Conservation (phyloP, 2,797 vertebrate species). For the Anisognathus igniventris region DNA sequence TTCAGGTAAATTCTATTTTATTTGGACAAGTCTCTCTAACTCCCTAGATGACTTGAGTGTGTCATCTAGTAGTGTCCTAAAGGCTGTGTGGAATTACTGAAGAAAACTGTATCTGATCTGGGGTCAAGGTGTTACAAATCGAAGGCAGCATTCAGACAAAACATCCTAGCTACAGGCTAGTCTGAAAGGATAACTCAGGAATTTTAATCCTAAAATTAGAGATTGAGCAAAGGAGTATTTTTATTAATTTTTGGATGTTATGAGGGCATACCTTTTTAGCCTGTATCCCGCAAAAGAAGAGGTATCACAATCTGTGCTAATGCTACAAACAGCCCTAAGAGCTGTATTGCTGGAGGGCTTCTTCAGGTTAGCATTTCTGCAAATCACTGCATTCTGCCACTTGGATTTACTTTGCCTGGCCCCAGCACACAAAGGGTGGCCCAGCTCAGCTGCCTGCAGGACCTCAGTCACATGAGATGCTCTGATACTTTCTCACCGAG, state of each 20-base stretch:
- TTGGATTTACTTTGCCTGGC: neutral
- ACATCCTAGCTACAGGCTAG: neutral
- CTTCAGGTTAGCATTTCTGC: neutral
- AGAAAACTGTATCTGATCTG: neutral
- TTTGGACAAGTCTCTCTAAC: neutral
- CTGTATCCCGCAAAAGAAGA: neutral
- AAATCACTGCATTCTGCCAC: neutral
- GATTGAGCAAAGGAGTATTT: neutral
- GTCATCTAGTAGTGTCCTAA: neutral
- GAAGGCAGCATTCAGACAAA: neutral
- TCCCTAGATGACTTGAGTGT: neutral
- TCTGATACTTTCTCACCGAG: neutral
- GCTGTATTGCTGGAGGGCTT: neutral
- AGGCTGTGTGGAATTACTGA: neutral
- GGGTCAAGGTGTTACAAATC: neutral
- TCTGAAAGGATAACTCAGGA: neutral
- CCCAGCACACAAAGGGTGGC: neutral
- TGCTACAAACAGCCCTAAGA: neutral
- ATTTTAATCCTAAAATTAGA: neutral
- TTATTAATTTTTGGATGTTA: neutral
- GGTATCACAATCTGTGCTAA: neutral
- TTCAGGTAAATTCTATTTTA: neutral
- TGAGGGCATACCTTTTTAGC: neutral
- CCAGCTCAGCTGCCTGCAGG: neutral
- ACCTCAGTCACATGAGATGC: neutral